These are phyloP conservation scores for Trissolcus brochymenae DNA, from an alignment of 2,888 invertebrate species.

Conservation along the genomic window DNA sequence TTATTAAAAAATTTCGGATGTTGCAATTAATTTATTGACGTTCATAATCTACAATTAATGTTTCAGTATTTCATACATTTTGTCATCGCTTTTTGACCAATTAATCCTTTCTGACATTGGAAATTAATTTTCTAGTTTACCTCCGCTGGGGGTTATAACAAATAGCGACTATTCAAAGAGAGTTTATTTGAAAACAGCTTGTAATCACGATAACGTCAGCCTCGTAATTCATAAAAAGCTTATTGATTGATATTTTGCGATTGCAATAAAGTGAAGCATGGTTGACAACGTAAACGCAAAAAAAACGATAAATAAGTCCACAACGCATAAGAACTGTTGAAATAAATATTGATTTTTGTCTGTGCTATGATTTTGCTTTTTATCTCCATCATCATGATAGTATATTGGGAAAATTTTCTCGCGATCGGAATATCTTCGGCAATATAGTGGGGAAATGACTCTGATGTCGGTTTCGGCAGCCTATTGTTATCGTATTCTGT, in stretches of 20 bases:
- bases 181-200: neutral
- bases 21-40: constrained; percentile 37
- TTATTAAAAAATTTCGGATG: too few species aligned
- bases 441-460: constrained; percentile 43
- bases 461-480: constrained; percentile 42
- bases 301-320: constrained; percentile 28
- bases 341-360: constrained; percentile 31
- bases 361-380: constrained; percentile 27
- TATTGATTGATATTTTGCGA: constrained; percentile 14
- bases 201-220: neutral
- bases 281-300: constrained; percentile 6
- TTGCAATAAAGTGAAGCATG: constrained; percentile 16
- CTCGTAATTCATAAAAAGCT: constrained; percentile 2
- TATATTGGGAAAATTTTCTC: constrained; percentile 47
- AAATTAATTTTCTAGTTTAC: constrained; percentile 15
- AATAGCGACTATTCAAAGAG: constrained; percentile 7
- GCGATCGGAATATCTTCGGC: constrained; percentile 34
- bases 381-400: constrained; percentile 23
- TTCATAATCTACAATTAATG: constrained; percentile 10
- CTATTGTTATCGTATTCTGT: constrained; percentile 54
- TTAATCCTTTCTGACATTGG: constrained; percentile 31
- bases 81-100: constrained; percentile 32
- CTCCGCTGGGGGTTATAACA: constrained; percentile 10
- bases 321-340: constrained; percentile 19
- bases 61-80: constrained; percentile 22